Conservation (phyloP, 2,797 vertebrate species). For the Luscinia luscinia region DNA sequence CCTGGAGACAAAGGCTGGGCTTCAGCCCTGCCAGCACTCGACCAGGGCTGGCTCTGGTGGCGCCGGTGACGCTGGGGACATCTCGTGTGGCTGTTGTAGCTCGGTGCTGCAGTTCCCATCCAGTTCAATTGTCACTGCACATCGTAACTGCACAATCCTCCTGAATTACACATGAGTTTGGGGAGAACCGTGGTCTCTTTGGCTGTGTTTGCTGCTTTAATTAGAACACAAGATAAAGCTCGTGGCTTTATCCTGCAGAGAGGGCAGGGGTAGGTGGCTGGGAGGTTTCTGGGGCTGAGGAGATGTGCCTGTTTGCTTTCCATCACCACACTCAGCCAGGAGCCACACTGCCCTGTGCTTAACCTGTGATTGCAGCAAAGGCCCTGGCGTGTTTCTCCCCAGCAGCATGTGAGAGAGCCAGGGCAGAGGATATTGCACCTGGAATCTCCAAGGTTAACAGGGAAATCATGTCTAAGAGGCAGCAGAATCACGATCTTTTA, state of each 20-base stretch:
- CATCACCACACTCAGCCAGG: background rate
- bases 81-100: background rate
- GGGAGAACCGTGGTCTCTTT: background rate
- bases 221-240: background rate
- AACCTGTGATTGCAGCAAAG: background rate
- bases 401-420: fast-evolving
- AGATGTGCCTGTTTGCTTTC: background rate
- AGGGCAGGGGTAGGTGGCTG: background rate
- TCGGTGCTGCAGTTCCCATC: background rate
- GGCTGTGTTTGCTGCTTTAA: background rate
- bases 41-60: background rate
- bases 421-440: background rate
- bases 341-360: background rate
- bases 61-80: fast-evolving
- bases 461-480: background rate
- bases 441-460: background rate
- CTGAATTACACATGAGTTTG: background rate
- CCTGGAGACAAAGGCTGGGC: background rate
- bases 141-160: background rate
- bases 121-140: background rate
- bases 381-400: fast-evolving
- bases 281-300: background rate
- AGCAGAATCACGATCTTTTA: background rate
- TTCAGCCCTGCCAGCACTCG: fast-evolving
- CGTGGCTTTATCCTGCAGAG: background rate